Evolutionary conservation across 2,113 vertebrate genomes (phyloP), one percentile per base, ranked within the genome.

Genomic region (Glaucomys volans): DNA sequence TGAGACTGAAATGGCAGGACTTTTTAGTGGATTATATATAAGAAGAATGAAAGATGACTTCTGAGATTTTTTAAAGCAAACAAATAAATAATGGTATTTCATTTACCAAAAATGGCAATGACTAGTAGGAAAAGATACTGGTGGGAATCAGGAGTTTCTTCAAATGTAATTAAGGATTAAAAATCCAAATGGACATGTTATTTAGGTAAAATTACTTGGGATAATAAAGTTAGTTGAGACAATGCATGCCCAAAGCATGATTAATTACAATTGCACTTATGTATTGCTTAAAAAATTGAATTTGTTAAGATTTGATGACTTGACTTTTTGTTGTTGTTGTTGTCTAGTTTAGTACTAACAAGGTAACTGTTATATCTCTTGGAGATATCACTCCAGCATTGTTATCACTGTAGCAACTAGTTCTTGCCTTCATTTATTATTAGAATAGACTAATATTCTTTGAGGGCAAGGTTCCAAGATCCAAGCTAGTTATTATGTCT

Each of bases 351-450:
- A 71, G 82, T 91, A 90, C 32, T 94, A 20, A 84, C 8, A 74
- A 89, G 35, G 52, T 76, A 87, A 83, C 28, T 5, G 24, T 80
- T 93, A 69, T 83, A 44, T 77, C 47, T 91, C 32, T 84, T n/a
- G 50, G 8, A 22, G 35, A 75, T 3, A 82, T 91, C 35, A 50
- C 2, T 79, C 16, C 13, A 85, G 50, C 69, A 5, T 1, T 91
- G 30, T 26, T 82, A 20, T 26, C 32, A 91, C 35, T 62, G 4
- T 3, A 66, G 2, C 30, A 83, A 74, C 76, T 71, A 76, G 20
- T 66, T 95, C 17, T 67, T 90, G 47, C 9, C 50, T 92, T 92
- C 69, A 93, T 86, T 91, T 95, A 91, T 95, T 88, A 64, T 83
- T 96, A 37, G 18, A 93, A 30, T 17, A 91, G 54, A 86, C 6